A percentile compares a stretch with the other conserved stretches of the same genome.
Conservation (phyloP, 2,888 invertebrate species). For the Tridacna gigas region DNA sequence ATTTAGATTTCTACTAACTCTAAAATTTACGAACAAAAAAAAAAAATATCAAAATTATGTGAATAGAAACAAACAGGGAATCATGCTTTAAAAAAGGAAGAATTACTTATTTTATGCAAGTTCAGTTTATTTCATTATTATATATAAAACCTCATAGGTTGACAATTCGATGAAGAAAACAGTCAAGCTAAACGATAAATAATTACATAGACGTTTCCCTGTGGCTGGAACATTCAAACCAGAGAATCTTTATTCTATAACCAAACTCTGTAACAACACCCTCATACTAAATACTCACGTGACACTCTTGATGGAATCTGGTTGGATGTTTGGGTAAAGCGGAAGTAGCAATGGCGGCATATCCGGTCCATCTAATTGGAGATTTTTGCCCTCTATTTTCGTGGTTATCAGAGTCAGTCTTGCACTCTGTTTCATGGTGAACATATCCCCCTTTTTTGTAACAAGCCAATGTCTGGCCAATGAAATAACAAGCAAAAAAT, state of each 20-base stretch:
- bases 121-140: too few species aligned
- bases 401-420: conserved; percentile 47
- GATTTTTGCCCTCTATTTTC: conserved; percentile 34
- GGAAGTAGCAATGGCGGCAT: conserved; percentile 47
- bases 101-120: too few species aligned
- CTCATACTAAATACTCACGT: conserved; percentile 37
- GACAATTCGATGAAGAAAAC: too few species aligned
- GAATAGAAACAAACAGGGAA: too few species aligned
- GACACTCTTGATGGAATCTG: conserved; percentile 29
- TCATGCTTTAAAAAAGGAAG: too few species aligned
- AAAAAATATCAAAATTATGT: too few species aligned
- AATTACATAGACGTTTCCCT: too few species aligned
- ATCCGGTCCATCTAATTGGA: conserved; percentile 46
- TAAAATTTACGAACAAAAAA: too few species aligned
- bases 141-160: too few species aligned
- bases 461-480: conserved; percentile 57
- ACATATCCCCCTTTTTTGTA: conserved; percentile 54
- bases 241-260: background rate
- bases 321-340: conserved; percentile 34
- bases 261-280: too few species aligned
- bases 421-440: conserved; percentile 51
- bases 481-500: background rate
- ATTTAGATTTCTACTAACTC: too few species aligned
- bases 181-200: too few species aligned
- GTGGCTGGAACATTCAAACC: background rate